These are phyloP conservation scores for Choristoneura rosaceana DNA, from an alignment of 2,888 invertebrate species.

Conservation along the genomic window DNA sequence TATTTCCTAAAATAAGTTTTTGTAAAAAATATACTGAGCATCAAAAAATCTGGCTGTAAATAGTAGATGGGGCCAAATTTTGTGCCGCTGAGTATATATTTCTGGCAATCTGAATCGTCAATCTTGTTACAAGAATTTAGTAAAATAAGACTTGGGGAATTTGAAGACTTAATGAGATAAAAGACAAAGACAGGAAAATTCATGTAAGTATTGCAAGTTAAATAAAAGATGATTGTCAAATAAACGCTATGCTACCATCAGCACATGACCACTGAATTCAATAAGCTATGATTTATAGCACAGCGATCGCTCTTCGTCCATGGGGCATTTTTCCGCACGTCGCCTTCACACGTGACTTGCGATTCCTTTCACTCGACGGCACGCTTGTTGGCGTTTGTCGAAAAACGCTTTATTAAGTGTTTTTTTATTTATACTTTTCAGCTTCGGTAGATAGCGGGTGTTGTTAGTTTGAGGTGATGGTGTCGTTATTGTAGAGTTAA, in stretches of 20 bases:
- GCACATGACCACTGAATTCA: slow-evolving; percentile 58
- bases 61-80: too few species aligned
- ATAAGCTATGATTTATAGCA: slow-evolving; percentile 74
- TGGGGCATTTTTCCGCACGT: slow-evolving; percentile 68
- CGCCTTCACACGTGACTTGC: slow-evolving; percentile 67
- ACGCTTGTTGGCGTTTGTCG: slow-evolving; percentile 13
- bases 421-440: slow-evolving; percentile 1
- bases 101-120: too few species aligned
- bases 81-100: too few species aligned
- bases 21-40: too few species aligned
- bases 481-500: too few species aligned
- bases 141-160: too few species aligned
- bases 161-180: too few species aligned
- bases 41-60: too few species aligned
- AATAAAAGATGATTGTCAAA: background rate
- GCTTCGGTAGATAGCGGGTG: background rate
- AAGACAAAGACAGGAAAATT: too few species aligned
- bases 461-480: background rate
- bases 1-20: too few species aligned
- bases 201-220: too few species aligned
- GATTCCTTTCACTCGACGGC: slow-evolving; percentile 51
- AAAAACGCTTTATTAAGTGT: slow-evolving; percentile 8
- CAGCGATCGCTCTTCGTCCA: slow-evolving; percentile 74
- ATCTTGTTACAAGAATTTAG: too few species aligned
- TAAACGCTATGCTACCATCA: background rate